Conservation (phyloP, 1,140 invertebrate genomes). For the Trypoxylus dichotomus region DNA sequence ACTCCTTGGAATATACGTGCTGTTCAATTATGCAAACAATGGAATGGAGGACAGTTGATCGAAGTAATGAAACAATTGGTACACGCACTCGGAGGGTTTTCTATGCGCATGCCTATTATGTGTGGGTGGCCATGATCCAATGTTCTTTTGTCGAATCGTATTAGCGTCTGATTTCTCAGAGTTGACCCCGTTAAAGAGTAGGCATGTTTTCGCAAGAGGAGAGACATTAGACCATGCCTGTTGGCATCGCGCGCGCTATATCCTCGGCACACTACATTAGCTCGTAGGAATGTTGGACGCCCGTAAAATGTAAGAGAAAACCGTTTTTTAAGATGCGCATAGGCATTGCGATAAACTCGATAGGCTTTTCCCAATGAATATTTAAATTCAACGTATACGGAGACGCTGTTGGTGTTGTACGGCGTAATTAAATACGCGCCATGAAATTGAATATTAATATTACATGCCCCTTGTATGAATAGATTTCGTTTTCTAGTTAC, state of each 20-base stretch:
- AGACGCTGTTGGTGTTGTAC: neutral
- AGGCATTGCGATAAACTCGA: neutral
- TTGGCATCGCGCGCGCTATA: neutral
- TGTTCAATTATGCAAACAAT: slow-evolving; percentile 8
- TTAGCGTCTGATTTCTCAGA: neutral
- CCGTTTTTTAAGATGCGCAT: neutral
- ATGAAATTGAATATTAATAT: slow-evolving; percentile 14
- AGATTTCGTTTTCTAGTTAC: slow-evolving; percentile 3
- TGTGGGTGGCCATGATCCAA: neutral
- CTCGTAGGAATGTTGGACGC: neutral
- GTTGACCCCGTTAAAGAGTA: slow-evolving; percentile 11
- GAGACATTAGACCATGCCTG: slow-evolving; percentile 6
- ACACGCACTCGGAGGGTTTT: neutral
- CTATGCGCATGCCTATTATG: neutral
- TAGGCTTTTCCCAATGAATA: neutral
- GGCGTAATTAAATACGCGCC: neutral
- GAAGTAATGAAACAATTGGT: neutral
- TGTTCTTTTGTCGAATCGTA: slow-evolving; percentile 1
- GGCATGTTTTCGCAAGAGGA: slow-evolving; percentile 17
- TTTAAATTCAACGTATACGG: neutral
- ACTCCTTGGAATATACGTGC: neutral
- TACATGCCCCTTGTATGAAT: neutral
- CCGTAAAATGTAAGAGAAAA: neutral
- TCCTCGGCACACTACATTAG: neutral
- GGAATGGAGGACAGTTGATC: neutral